Percentiles rank a stretch among this genome's conserved stretches.
Evolutionary conservation across 2,113 vertebrate species (phyloP).

Genomic region (Zapornia atra): DNA sequence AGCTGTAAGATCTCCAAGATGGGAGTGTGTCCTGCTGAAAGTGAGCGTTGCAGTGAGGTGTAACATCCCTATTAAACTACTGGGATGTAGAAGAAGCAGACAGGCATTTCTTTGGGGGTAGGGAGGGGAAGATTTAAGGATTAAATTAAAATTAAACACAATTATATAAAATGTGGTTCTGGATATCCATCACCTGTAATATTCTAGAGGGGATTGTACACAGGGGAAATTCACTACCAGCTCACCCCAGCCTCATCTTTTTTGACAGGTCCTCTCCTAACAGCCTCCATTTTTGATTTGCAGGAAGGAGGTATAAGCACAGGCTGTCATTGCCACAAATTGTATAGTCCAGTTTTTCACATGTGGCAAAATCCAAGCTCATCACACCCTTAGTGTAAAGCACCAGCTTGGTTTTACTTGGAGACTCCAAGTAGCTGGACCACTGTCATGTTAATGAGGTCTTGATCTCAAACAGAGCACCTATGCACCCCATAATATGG

Average conservation of each 20-base stretch:
- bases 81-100: neutral
- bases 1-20: neutral
- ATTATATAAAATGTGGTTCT: neutral
- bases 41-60: rapidly evolving
- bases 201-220: neutral
- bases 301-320: neutral
- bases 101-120: neutral
- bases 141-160: neutral
- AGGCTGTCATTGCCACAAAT: neutral
- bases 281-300: neutral
- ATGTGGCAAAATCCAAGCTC: neutral
- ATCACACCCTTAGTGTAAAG: neutral
- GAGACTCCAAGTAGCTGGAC: neutral
- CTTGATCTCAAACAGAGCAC: neutral
- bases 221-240: neutral
- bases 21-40: neutral
- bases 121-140: neutral
- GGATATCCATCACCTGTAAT: neutral
- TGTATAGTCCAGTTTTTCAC: neutral
- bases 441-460: neutral
- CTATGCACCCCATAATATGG: neutral
- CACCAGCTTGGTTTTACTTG: neutral
- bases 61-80: neutral
- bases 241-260: rapidly evolving
- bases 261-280: neutral